Evolutionary conservation across 2,888 invertebrate genomes (phyloP).

Genomic region (Pseudococcus viburni): DNA sequence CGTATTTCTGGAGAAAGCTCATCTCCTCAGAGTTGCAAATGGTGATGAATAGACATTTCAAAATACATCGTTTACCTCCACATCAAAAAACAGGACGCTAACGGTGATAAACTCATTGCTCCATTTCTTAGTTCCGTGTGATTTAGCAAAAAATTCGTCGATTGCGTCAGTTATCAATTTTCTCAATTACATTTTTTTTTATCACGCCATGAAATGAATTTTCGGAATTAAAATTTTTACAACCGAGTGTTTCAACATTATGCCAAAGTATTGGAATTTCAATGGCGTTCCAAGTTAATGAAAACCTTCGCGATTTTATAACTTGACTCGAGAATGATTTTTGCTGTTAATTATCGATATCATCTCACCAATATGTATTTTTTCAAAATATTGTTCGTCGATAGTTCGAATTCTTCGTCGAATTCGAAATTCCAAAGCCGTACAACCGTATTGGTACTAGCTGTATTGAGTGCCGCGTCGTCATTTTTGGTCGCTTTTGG

Average conservation of each 20-base stretch:
- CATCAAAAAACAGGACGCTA: too few relatives aligned
- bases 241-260: not conserved
- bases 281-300: conserved; percentile 50
- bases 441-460: not conserved
- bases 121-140: too few relatives aligned
- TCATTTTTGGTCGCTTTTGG: conserved; percentile 38
- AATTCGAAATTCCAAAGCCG: conserved; percentile 29
- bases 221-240: not conserved
- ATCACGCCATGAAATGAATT: not conserved
- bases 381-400: conserved; percentile 40
- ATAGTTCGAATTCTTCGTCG: conserved; percentile 9
- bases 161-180: too few relatives aligned
- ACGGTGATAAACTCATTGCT: too few relatives aligned
- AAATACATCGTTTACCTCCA: too few relatives aligned
- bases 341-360: not conserved
- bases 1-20: too few relatives aligned
- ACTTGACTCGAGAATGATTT: conserved; percentile 33
- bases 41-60: too few relatives aligned
- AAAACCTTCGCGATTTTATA: conserved; percentile 48
- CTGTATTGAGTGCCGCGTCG: conserved; percentile 32
- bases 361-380: conserved; percentile 23
- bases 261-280: conserved; percentile 23
- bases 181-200: not conserved
- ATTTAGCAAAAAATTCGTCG: too few relatives aligned
- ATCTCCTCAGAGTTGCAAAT: too few relatives aligned